Evolutionary conservation across 2,888 invertebrate species (phyloP).

Genomic region (Eupelmus urozonus): DNA sequence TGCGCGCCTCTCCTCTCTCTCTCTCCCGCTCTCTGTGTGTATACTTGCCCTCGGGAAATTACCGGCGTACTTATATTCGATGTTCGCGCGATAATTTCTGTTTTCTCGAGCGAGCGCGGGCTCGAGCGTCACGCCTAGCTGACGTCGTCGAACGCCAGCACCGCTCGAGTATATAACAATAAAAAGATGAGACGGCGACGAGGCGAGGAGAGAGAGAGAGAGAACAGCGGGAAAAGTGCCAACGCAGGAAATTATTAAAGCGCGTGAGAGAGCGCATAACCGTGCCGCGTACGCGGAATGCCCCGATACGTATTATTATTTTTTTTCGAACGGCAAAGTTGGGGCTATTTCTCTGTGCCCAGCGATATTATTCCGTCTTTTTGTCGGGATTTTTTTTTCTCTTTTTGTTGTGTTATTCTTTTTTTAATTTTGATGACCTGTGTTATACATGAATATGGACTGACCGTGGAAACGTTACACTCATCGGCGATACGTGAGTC

Average conservation of each 20-base stretch:
- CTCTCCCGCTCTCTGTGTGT: neutral
- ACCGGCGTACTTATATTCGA: constrained; percentile 63
- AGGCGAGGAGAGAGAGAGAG: too few species aligned
- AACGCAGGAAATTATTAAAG: constrained; percentile 60
- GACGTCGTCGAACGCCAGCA: constrained; percentile 53
- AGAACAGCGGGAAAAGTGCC: constrained; percentile 51
- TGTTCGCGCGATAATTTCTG: constrained; percentile 65
- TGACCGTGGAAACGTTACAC: constrained; percentile 41
- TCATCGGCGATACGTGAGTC: constrained; percentile 43
- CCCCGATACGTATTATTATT: constrained; percentile 30
- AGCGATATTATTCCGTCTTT: neutral
- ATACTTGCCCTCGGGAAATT: constrained; percentile 62
- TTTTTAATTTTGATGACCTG: neutral
- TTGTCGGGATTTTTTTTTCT: neutral
- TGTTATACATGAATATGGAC: neutral
- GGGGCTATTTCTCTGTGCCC: neutral
- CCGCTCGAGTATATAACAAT: constrained; percentile 9
- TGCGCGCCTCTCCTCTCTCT: too few species aligned
- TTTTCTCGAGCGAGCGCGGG: constrained; percentile 61
- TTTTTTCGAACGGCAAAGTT: too few species aligned
- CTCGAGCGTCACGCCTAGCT: constrained; percentile 63
- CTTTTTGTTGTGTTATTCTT: neutral
- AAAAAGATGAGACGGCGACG: constrained; percentile 45
- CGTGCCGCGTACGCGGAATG: constrained; percentile 34
- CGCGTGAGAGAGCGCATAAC: constrained; percentile 56